These are phyloP conservation scores for Cottoperca gobio DNA, from an alignment of 2,797 vertebrate genomes.

Conservation along the genomic window DNA sequence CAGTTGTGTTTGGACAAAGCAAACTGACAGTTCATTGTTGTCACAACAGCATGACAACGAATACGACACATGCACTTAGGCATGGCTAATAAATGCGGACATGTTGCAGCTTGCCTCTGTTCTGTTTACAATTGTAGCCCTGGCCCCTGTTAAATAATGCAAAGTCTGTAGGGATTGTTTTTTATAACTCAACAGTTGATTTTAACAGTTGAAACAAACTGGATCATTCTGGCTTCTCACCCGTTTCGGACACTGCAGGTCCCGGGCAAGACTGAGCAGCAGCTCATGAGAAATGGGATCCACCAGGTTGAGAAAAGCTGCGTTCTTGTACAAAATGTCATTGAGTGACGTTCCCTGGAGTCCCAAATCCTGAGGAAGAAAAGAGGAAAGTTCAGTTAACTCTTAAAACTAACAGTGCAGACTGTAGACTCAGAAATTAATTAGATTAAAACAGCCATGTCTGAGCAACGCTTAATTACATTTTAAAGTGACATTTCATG, in stretches of 20 bases:
- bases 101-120: constrained; percentile 7
- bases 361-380: constrained; percentile 87
- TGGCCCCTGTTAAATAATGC: constrained; percentile 13
- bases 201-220: neutral
- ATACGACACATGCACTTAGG: constrained; percentile 26
- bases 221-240: constrained; percentile 71
- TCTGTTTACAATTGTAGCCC: neutral
- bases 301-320: constrained; percentile 91
- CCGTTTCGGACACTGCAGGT: constrained; percentile 93
- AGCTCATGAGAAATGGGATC: constrained; percentile 94
- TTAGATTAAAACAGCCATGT: constrained; percentile 17
- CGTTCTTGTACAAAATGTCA: constrained; percentile 92
- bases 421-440: neutral
- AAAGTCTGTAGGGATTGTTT: neutral
- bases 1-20: constrained; percentile 8
- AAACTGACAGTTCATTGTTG: constrained; percentile 18
- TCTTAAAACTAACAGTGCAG: neutral
- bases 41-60: constrained; percentile 40
- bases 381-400: constrained; percentile 10
- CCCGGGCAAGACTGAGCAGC: constrained; percentile 88
- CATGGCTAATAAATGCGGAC: constrained; percentile 16
- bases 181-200: constrained; percentile 6
- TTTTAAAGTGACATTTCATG: constrained; percentile 42
- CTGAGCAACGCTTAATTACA: constrained; percentile 16
- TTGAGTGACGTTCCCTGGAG: constrained; percentile 91